Evolutionary conservation across 2,888 invertebrate genomes (phyloP).

Genomic region (Nysson spinosus): DNA sequence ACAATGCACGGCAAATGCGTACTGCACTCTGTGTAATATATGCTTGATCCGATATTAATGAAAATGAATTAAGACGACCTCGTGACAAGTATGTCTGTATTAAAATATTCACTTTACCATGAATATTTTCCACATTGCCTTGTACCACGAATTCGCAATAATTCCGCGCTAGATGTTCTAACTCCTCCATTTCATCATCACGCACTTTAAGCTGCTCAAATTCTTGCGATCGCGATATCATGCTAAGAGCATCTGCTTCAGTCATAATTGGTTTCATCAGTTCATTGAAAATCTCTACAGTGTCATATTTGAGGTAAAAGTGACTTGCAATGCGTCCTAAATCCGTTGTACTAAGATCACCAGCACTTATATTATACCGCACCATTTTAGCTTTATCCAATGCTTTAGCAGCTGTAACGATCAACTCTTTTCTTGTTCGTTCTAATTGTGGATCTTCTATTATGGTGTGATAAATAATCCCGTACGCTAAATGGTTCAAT

Average conservation of each 20-base stretch:
- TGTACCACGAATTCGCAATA: constrained; percentile 88
- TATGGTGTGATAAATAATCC: constrained; percentile 81
- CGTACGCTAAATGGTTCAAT: constrained; percentile 91
- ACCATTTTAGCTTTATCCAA: constrained; percentile 97
- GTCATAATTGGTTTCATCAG: constrained; percentile 89
- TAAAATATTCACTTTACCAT: constrained; percentile 97
- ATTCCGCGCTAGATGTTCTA: constrained; percentile 86
- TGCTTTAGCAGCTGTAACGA: constrained; percentile 88
- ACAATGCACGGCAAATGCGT: constrained; percentile 93
- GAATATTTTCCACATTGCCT: constrained; percentile 91
- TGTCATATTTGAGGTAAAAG: constrained; percentile 97
- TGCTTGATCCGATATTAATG: constrained; percentile 91
- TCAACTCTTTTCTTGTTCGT: constrained; percentile 86
- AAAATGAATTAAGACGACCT: constrained; percentile 88
- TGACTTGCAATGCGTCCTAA: constrained; percentile 97
- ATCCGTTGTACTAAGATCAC: constrained; percentile 90
- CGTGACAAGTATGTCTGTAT: constrained; percentile 93
- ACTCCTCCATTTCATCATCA: constrained; percentile 95
- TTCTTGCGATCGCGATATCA: constrained; percentile 95
- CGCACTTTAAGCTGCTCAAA: constrained; percentile 97
- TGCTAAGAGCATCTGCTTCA: constrained; percentile 90
- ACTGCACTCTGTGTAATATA: constrained; percentile 96
- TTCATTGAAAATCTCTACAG: constrained; percentile 95
- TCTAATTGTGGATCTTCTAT: constrained; percentile 90
- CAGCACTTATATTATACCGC: constrained; percentile 90